Evolutionary conservation across 2,113 vertebrate genomes (phyloP).

Genomic region (Anseranas semipalmata): DNA sequence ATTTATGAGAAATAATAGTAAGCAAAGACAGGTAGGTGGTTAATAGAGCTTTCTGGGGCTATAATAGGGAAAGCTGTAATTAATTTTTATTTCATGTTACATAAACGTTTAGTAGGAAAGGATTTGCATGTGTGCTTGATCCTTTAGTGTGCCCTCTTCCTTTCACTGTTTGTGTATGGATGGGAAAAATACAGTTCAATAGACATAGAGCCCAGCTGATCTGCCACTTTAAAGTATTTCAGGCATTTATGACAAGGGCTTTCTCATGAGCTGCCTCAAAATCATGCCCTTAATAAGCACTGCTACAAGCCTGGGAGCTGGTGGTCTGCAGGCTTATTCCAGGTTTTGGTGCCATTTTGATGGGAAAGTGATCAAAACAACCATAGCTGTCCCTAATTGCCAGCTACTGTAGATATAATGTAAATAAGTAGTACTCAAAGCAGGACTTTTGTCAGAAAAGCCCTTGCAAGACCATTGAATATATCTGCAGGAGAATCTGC

Average conservation of each 20-base stretch:
- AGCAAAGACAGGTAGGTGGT: background rate
- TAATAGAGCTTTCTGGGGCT: background rate
- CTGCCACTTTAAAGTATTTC: background rate
- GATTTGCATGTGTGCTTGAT: background rate
- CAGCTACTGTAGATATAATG: background rate
- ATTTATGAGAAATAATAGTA: background rate
- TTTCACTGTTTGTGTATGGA: background rate
- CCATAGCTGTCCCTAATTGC: background rate
- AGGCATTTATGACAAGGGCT: background rate
- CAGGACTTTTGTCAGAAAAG: background rate
- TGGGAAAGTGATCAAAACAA: background rate
- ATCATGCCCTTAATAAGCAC: background rate
- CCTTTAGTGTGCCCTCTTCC: background rate
- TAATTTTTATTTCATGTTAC: background rate
- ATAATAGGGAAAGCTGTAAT: background rate
- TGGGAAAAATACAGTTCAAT: background rate
- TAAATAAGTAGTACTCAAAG: background rate
- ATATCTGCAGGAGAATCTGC: conserved; percentile 73
- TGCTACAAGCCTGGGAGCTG: background rate
- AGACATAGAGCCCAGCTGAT: background rate
- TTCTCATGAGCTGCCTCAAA: background rate
- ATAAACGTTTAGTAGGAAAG: background rate
- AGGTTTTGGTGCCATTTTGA: background rate
- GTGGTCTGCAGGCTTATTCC: background rate
- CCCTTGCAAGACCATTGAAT: conserved; percentile 34